Conservation (phyloP, 92 coral and sea anemone species). For the Micromussa lordhowensis region DNA sequence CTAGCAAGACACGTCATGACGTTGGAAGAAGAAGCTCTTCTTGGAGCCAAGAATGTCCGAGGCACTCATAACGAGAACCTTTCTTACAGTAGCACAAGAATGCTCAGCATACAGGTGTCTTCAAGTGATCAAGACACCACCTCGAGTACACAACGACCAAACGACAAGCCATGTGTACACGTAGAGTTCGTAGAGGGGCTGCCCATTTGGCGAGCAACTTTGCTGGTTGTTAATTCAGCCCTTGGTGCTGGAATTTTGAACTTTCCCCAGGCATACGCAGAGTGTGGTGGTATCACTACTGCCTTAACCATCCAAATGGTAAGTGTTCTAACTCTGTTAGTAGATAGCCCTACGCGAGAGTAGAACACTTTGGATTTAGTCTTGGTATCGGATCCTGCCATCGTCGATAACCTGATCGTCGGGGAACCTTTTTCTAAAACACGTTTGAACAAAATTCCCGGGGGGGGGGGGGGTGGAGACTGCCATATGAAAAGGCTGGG, state of each 20-base stretch:
- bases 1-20: slow-evolving; percentile 4
- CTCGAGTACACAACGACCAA: slow-evolving; percentile 36
- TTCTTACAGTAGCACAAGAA: slow-evolving; percentile 17
- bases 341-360: too few relatives aligned
- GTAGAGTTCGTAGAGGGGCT: slow-evolving; percentile 69
- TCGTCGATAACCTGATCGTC: too few relatives aligned
- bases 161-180: slow-evolving; percentile 64
- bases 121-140: slow-evolving; percentile 46
- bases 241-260: slow-evolving; percentile 97
- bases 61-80: neutral
- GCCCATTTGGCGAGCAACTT: slow-evolving; percentile 83
- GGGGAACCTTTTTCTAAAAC: slow-evolving; percentile 29
- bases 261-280: slow-evolving; percentile 91
- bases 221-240: slow-evolving; percentile 89
- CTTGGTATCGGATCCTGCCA: too few relatives aligned
- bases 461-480: too few relatives aligned
- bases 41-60: neutral
- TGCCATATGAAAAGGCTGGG: too few relatives aligned
- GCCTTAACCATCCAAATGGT: slow-evolving; percentile 85
- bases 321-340: too few relatives aligned
- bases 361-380: too few relatives aligned
- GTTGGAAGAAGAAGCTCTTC: slow-evolving; percentile 35
- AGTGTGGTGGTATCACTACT: slow-evolving; percentile 82
- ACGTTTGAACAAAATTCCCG: too few relatives aligned
- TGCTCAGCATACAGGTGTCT: slow-evolving; percentile 4